Evolutionary conservation across 2,797 vertebrate genomes (phyloP).

Genomic region (Pseudopleuronectes americanus): DNA sequence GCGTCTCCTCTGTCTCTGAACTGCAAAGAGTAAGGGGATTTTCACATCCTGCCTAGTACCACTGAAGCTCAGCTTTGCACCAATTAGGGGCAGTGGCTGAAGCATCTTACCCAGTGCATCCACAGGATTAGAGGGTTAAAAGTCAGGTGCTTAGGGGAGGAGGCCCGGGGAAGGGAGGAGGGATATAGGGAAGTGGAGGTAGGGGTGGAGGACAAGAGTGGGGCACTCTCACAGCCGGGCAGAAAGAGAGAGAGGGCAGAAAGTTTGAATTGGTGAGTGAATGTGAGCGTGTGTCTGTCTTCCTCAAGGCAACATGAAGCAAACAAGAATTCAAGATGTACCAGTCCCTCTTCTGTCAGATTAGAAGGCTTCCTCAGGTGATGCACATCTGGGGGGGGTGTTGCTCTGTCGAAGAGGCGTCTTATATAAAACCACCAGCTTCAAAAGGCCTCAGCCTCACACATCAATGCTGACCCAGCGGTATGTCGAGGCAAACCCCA

Average conservation of each 20-base stretch:
- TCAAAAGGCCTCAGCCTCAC: slow-evolving; percentile 72
- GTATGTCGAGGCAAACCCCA: slow-evolving; percentile 70
- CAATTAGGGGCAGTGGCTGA: slow-evolving; percentile 60
- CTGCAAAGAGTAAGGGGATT: slow-evolving; percentile 17
- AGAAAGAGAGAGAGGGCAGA: slow-evolving; percentile 54
- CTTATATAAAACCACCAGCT: slow-evolving; percentile 67
- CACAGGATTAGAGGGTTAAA: slow-evolving; percentile 80
- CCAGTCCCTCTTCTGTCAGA: slow-evolving; percentile 13
- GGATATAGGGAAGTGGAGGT: slow-evolving; percentile 29
- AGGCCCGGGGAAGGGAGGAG: slow-evolving; percentile 54
- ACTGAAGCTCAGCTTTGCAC: slow-evolving; percentile 28
- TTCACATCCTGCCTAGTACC: slow-evolving; percentile 6
- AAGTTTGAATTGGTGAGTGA: slow-evolving; percentile 51
- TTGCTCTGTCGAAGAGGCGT: slow-evolving; percentile 29
- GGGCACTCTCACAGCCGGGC: slow-evolving; percentile 62
- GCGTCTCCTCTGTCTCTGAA: slow-evolving; percentile 5
- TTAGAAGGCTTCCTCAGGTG: slow-evolving; percentile 48
- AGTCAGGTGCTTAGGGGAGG: slow-evolving; percentile 75
- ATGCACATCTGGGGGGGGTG: slow-evolving; percentile 1
- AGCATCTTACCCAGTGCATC: slow-evolving; percentile 43
- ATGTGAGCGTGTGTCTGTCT: slow-evolving; percentile 33
- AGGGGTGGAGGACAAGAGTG: slow-evolving; percentile 25
- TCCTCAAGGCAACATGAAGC: slow-evolving; percentile 33
- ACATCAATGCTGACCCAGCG: slow-evolving; percentile 74
- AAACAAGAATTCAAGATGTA: slow-evolving; percentile 14